These are phyloP conservation scores for Hypothenemus hampei DNA, from an alignment of 1,140 invertebrate genomes.

Conservation along the genomic window DNA sequence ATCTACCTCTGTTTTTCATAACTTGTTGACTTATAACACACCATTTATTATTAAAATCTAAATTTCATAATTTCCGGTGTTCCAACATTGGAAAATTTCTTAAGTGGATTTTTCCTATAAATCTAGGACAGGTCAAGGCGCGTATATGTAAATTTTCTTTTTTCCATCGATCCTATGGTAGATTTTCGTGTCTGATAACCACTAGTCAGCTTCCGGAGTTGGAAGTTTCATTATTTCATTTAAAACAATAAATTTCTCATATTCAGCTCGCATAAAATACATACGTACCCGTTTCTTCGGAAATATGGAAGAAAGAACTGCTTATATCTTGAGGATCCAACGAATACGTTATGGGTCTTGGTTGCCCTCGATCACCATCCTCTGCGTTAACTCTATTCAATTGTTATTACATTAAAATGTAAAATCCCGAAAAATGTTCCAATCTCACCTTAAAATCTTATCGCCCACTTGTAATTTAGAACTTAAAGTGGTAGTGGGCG, in stretches of 20 bases:
- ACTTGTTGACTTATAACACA: too few species aligned
- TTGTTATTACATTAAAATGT: too few species aligned
- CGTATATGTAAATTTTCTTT: neutral
- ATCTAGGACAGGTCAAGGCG: too few species aligned
- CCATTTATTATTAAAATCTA: too few species aligned
- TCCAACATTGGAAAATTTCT: too few species aligned
- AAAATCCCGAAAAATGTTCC: neutral
- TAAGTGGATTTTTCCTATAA: too few species aligned
- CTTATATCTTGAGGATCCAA: slow-evolving; percentile 81
- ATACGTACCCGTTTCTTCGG: slow-evolving; percentile 72
- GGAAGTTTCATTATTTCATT: neutral
- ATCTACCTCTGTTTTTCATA: too few species aligned
- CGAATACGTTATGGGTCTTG: slow-evolving; percentile 75
- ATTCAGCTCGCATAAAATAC: too few species aligned
- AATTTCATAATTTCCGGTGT: too few species aligned
- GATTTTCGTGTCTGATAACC: neutral
- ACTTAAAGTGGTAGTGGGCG: slow-evolving; percentile 69
- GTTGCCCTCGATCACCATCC: slow-evolving; percentile 81
- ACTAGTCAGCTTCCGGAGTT: neutral
- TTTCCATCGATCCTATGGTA: neutral
- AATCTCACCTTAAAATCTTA: slow-evolving; percentile 51
- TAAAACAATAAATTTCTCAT: too few species aligned
- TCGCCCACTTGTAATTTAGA: slow-evolving; percentile 60
- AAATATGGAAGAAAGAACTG: slow-evolving; percentile 76
- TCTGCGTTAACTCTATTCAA: slow-evolving; percentile 65